Percentiles rank a stretch among this genome's conserved stretches.
phyloP scores from a whole-genome alignment of 2,113 vertebrate genomes.

The Dromas ardeola region DNA sequence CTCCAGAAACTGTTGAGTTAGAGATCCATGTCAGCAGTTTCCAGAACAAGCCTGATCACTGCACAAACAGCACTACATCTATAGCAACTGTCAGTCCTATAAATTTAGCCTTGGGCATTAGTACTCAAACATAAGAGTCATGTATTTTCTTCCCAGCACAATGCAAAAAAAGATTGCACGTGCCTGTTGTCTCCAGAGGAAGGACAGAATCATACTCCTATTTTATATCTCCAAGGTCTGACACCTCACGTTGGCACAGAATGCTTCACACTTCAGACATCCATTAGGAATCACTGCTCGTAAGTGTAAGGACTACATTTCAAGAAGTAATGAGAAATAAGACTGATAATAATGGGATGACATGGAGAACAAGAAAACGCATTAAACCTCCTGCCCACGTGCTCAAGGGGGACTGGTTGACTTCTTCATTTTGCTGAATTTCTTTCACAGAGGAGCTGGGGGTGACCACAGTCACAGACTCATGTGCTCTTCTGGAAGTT shows the following conservation, averaged over 20 bases:
- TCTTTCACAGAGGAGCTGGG: background rate
- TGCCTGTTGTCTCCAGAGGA: background rate
- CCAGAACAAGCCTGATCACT: background rate
- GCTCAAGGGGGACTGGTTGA: background rate
- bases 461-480: background rate
- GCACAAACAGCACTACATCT: background rate
- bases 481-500: background rate
- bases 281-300: background rate
- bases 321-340: background rate
- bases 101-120: background rate
- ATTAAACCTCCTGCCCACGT: background rate
- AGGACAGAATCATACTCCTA: background rate
- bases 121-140: background rate
- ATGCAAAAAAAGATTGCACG: background rate
- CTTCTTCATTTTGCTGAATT: background rate
- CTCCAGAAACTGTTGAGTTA: background rate
- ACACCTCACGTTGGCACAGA: background rate
- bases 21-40: background rate
- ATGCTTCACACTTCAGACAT: background rate
- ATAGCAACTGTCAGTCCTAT: background rate
- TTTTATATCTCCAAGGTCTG: background rate
- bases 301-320: background rate
- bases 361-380: background rate
- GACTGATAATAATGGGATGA: background rate
- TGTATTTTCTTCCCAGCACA: background rate